Evolutionary conservation across 2,888 invertebrate species (phyloP).

Genomic region (Fissipunctia ypsillon): DNA sequence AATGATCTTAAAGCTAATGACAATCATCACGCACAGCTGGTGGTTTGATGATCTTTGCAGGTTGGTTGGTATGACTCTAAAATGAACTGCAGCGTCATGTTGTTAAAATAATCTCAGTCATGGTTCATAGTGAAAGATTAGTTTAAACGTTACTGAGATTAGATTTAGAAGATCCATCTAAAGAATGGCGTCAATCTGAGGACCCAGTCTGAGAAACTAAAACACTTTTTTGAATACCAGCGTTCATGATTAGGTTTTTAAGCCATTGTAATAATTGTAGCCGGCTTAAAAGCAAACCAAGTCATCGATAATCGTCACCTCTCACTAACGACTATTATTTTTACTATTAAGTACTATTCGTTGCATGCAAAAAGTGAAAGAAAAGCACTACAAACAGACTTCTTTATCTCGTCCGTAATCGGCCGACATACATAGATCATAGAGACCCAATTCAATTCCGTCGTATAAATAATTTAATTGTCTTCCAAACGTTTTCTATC

Average conservation of each 20-base stretch:
- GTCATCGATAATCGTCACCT: slow-evolving; percentile 13
- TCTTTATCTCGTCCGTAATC: slow-evolving; percentile 52
- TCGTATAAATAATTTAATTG: slow-evolving; percentile 70
- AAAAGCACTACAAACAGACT: slow-evolving; percentile 29
- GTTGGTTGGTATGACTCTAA: slow-evolving; percentile 5
- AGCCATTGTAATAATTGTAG: background rate
- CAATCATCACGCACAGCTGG: slow-evolving; percentile 43
- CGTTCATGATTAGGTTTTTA: slow-evolving; percentile 1
- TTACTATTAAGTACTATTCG: background rate
- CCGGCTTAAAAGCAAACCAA: slow-evolving; percentile 9
- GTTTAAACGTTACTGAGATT: slow-evolving; percentile 12
- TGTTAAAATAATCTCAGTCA: slow-evolving; percentile 16
- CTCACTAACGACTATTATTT: slow-evolving; percentile 11
- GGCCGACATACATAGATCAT: slow-evolving; percentile 60
- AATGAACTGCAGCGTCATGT: slow-evolving; percentile 20
- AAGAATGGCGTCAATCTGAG: background rate
- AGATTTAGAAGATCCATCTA: slow-evolving; percentile 24
- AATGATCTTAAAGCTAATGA: slow-evolving; percentile 37
- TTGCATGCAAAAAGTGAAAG: slow-evolving; percentile 51
- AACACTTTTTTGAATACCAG: background rate
- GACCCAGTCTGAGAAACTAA: background rate
- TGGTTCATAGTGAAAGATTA: slow-evolving; percentile 2
- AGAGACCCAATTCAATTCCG: slow-evolving; percentile 55
- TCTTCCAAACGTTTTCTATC: slow-evolving; percentile 71
- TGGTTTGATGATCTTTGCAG: slow-evolving; percentile 24